Base-by-base conservation (phyloP, 2,888 invertebrate species). In the Cephus rjabovi region DNA sequence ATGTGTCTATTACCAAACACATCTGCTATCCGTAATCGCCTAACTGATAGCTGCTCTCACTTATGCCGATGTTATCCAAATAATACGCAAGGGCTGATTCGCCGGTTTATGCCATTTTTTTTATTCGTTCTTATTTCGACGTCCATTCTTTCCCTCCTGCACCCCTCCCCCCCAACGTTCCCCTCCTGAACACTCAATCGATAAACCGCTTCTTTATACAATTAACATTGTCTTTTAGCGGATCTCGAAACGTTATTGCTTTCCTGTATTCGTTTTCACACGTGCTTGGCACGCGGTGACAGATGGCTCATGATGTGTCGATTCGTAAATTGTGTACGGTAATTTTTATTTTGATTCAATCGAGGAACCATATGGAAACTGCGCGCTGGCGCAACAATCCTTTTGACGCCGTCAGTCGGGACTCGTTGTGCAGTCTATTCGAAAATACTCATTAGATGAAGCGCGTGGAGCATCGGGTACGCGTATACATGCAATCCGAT, bases 201-300 rank as follows among this genome's bases (percentile, higher is more conserved):
- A 6, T 23, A 56, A 56, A 78, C 83, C 80, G 83, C 82, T 84
- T 83, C 80, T 83, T 84, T 77, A 71, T 83, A 79, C 77, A 75
- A 79, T 74, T 12, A 12, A 35, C 23, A 56, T 23, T 75, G 33
- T 79, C 79, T 82, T 77, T 81, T 77, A 83, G 79, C 77, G 84
- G 82, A 83, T 86, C 86, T 86, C 86, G 85, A 86, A 84, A 86
- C 82, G 82, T 85, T 85, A 83, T 86, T 81, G 80, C 81, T 81
- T 81, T 80, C 34, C 15, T 56, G 2, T 23, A 23, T 23, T 56
- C 6, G 9, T 56, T 56, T 23, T 2, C 9, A 56, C 6, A 0
- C 9, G 56, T 23, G 23, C 23, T 23, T 56, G 56, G 56, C 56
- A 40, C 15, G 23, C 56, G 56, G 56, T 56, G 56, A 56, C 23